These are phyloP conservation scores for Mythimna lalbum DNA, from an alignment of 2,888 invertebrate genomes.

Conservation along the genomic window DNA sequence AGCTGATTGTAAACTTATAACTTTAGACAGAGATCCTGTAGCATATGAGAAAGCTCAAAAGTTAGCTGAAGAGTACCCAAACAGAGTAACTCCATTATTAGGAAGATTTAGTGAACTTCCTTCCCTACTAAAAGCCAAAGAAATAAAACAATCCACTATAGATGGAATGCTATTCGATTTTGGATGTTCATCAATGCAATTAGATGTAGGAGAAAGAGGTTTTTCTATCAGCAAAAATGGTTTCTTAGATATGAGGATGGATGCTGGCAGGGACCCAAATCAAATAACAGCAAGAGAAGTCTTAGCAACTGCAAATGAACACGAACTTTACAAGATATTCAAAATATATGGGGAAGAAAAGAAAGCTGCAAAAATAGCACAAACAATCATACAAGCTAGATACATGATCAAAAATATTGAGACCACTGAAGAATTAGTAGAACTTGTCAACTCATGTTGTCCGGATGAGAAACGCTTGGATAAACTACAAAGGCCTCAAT, in stretches of 20 bases:
- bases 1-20: constrained; percentile 93
- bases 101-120: constrained; percentile 97
- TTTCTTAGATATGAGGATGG: constrained; percentile 99
- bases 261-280: constrained; percentile 92
- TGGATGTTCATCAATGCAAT: constrained; percentile 99
- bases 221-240: constrained; percentile 96
- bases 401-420: constrained; percentile 93
- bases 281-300: constrained; percentile 97
- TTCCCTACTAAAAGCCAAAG: constrained; percentile 90
- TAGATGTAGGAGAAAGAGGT: constrained; percentile 95
- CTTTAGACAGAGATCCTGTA: constrained; percentile 96
- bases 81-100: constrained; percentile 94
- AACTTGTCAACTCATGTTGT: constrained; percentile 92
- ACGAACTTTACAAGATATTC: constrained; percentile 95
- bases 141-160: constrained; percentile 92
- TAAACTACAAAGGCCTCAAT: constrained; percentile 93
- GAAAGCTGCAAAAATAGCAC: constrained; percentile 95
- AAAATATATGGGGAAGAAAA: constrained; percentile 98
- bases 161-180: constrained; percentile 98
- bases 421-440: constrained; percentile 96
- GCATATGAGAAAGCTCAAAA: constrained; percentile 93
- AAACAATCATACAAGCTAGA: constrained; percentile 96
- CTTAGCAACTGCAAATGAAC: constrained; percentile 94
- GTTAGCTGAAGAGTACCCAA: constrained; percentile 92
- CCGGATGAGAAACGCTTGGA: constrained; percentile 91